Evolutionary conservation across 2,113 vertebrate species (phyloP).

Genomic region (Ictalurus punctatus): DNA sequence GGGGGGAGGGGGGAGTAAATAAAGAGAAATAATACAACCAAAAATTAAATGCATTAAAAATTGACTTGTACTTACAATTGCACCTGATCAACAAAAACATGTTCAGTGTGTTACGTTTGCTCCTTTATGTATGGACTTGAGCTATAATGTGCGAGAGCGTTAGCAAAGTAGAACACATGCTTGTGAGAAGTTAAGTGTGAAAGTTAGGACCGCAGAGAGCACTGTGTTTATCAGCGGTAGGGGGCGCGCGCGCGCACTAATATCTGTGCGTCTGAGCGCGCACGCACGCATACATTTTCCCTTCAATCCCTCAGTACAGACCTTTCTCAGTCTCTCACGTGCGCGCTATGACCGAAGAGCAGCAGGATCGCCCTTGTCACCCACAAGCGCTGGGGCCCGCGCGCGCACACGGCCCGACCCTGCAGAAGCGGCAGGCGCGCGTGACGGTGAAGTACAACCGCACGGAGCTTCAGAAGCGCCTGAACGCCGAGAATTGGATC

Average conservation of each 20-base stretch:
- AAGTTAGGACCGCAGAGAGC: background rate
- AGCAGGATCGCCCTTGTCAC: slow-evolving; percentile 60
- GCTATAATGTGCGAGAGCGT: background rate
- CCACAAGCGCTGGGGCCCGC: slow-evolving; percentile 51
- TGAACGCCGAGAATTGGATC: slow-evolving; percentile 90
- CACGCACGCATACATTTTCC: background rate
- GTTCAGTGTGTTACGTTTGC: background rate
- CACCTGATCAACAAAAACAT: background rate
- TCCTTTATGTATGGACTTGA: background rate
- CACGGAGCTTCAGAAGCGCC: slow-evolving; percentile 83
- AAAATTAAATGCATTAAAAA: background rate
- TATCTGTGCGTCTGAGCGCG: too few species aligned
- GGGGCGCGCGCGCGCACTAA: background rate
- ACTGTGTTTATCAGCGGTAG: background rate
- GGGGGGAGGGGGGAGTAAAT: background rate
- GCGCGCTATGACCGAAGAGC: slow-evolving; percentile 76
- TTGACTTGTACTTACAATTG: too few species aligned
- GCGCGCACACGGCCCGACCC: slow-evolving; percentile 54
- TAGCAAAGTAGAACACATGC: background rate
- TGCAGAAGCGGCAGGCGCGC: slow-evolving; percentile 82
- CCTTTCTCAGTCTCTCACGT: background rate
- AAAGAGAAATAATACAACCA: background rate
- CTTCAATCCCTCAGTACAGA: background rate
- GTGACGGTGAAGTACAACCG: slow-evolving; percentile 90
- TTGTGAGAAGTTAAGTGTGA: background rate